A percentile compares a stretch with the other conserved stretches of the same genome.
These are phyloP conservation scores for Pristiophorus japonicus DNA, from an alignment of 2,113 vertebrate genomes.

Conservation along the genomic window DNA sequence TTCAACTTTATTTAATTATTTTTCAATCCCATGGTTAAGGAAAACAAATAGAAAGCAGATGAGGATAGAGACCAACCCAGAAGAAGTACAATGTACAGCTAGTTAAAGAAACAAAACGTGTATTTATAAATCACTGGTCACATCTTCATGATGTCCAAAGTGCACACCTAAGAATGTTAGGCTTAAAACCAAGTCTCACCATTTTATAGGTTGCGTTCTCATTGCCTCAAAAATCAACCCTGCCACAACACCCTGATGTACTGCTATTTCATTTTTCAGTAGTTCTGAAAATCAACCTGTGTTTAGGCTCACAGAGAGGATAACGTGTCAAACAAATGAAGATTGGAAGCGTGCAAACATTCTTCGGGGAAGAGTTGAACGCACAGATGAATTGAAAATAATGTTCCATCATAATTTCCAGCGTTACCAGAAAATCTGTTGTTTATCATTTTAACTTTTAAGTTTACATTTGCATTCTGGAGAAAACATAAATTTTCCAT, in stretches of 20 bases:
- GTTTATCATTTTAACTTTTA: neutral
- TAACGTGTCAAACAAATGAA: neutral
- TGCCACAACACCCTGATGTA: neutral
- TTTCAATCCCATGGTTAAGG: neutral
- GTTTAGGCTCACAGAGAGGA: neutral
- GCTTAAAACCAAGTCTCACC: neutral
- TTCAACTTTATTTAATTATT: neutral
- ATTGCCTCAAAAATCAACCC: neutral
- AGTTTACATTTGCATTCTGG: neutral
- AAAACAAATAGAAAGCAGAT: neutral
- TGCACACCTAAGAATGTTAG: neutral
- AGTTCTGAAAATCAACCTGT: neutral
- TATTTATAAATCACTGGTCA: neutral
- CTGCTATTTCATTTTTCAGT: neutral
- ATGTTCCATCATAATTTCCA: neutral
- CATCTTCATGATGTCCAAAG: neutral
- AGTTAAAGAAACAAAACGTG: neutral
- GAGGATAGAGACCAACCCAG: neutral
- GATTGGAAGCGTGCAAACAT: neutral
- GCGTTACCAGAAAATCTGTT: neutral
- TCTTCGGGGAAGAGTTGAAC: neutral
- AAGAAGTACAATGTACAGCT: neutral
- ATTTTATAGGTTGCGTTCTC: neutral
- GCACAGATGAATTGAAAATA: neutral
- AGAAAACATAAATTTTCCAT: neutral